A percentile compares a stretch with the other conserved stretches of the same genome.
Conservation (phyloP, 2,797 vertebrate genomes). For the Diplodus sargus region DNA sequence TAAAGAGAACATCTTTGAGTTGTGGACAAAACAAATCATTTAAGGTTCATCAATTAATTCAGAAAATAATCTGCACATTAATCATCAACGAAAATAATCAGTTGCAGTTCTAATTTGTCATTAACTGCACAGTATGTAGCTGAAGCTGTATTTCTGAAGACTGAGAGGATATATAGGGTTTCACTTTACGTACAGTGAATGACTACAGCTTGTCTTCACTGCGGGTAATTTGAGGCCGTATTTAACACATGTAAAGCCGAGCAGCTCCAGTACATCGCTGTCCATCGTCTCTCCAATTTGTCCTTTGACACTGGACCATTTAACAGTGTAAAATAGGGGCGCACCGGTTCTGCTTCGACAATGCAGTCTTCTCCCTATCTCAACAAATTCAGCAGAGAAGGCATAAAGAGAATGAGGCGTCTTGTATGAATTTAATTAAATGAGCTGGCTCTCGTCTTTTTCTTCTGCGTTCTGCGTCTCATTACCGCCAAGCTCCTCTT, state of each 20-base stretch:
- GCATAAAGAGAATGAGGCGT: conserved; percentile 26
- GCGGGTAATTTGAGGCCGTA: neutral
- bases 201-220: neutral
- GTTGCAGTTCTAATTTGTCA: neutral
- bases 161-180: neutral
- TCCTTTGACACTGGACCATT: conserved; percentile 34
- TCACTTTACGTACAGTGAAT: neutral
- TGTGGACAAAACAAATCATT: too few species aligned
- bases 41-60: too few species aligned
- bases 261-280: conserved; percentile 5
- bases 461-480: conserved; percentile 39
- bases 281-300: conserved; percentile 25
- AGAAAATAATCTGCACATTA: too few species aligned
- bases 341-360: conserved; percentile 22
- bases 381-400: conserved; percentile 37
- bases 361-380: conserved; percentile 15
- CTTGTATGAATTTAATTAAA: conserved; percentile 47
- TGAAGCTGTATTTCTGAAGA: conserved; percentile 6
- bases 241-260: conserved; percentile 24
- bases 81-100: too few species aligned
- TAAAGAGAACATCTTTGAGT: too few species aligned
- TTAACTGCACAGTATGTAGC: neutral
- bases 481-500: conserved; percentile 42
- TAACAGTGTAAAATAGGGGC: conserved; percentile 22
- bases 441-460: conserved; percentile 38